These are phyloP conservation scores for Alloplasta piceator DNA, from an alignment of 2,888 invertebrate species.

Conservation along the genomic window DNA sequence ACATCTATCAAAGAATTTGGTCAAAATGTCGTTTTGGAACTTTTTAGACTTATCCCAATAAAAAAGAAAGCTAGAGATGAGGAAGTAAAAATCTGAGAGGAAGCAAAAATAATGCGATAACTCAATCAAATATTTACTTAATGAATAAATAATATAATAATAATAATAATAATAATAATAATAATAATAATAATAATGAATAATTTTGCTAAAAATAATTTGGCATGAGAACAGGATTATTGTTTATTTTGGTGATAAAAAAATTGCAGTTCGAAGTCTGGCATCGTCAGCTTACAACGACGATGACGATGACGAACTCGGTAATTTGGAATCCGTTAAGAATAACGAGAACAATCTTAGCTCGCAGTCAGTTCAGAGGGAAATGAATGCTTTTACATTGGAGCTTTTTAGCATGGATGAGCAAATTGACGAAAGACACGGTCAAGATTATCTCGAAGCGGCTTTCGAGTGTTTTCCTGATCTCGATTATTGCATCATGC, in stretches of 20 bases:
- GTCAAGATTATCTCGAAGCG: slow-evolving; percentile 86
- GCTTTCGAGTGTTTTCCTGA: slow-evolving; percentile 88
- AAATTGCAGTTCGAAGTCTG: slow-evolving; percentile 47
- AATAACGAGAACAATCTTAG: slow-evolving; percentile 8
- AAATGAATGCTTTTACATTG: slow-evolving; percentile 86
- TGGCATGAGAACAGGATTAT: background rate
- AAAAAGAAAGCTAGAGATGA: too few species aligned
- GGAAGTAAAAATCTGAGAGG: too few species aligned
- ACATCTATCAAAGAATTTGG: slow-evolving; percentile 2
- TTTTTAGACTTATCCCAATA: too few species aligned
- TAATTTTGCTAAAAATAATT: too few species aligned
- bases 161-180: too few species aligned
- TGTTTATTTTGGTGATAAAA: background rate
- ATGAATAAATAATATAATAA: too few species aligned
- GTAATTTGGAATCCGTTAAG: slow-evolving; percentile 22
- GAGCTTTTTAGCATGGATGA: slow-evolving; percentile 86
- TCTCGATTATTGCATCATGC: slow-evolving; percentile 87
- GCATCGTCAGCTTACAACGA: slow-evolving; percentile 36
- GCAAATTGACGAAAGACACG: slow-evolving; percentile 85
- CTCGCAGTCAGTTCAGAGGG: slow-evolving; percentile 75
- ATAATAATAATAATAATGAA: too few species aligned
- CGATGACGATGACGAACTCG: slow-evolving; percentile 23
- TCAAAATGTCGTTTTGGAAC: too few species aligned
- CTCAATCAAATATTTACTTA: too few species aligned
- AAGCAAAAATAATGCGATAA: too few species aligned